phyloP scores from a whole-genome alignment of 2,888 invertebrate genomes.

The Phaonia tiefii region DNA sequence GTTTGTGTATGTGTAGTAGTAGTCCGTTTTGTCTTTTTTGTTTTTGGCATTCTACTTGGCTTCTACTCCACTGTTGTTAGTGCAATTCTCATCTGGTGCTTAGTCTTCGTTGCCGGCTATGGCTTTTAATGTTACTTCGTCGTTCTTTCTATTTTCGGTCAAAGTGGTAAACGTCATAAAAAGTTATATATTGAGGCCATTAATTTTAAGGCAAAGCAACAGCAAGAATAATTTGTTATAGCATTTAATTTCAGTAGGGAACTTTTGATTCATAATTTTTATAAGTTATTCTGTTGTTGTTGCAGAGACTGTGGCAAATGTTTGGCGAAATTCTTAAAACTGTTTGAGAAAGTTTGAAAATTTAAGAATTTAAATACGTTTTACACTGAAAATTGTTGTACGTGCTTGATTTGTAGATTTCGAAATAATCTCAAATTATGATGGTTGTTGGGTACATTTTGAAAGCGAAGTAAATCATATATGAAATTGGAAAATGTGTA shows the following conservation, averaged over 20 bases:
- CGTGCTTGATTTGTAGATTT: too few species aligned
- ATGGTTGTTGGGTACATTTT: too few species aligned
- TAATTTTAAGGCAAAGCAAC: slow-evolving; percentile 49
- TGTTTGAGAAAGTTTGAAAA: too few species aligned
- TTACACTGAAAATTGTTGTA: too few species aligned
- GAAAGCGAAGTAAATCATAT: too few species aligned
- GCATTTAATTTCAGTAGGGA: slow-evolving; percentile 36
- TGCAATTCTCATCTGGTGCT: slow-evolving; percentile 4
- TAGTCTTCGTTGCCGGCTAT: not conserved
- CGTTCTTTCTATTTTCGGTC: slow-evolving; percentile 4
- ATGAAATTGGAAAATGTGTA: too few species aligned
- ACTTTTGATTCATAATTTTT: slow-evolving; percentile 36
- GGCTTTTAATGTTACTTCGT: not conserved
- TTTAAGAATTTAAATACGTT: too few species aligned
- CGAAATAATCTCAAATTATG: too few species aligned
- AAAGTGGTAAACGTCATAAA: slow-evolving; percentile 49
- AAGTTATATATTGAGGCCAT: slow-evolving; percentile 43
- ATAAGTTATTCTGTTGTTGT: too few species aligned
- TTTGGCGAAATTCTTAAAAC: not conserved
- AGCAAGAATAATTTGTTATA: slow-evolving; percentile 49
- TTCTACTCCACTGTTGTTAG: not conserved
- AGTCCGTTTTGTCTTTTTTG: not conserved
- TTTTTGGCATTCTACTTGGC: not conserved
- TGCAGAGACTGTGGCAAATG: not conserved
- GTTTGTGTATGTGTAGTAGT: not conserved